Conservation (phyloP, 2,797 vertebrate genomes). For the Enteromius trimaculatus region DNA sequence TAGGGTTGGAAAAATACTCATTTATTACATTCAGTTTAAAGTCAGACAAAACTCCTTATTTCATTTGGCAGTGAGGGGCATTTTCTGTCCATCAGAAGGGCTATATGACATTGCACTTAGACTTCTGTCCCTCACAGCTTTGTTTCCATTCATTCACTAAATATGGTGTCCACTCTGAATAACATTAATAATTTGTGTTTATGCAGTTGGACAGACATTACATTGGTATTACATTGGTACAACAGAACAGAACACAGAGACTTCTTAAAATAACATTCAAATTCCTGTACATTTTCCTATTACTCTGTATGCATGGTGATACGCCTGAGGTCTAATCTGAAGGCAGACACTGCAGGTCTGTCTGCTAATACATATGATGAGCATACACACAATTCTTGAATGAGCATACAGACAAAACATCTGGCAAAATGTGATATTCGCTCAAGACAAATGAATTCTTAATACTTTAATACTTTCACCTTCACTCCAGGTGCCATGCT, state of each 20-base stretch:
- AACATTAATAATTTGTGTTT: background rate
- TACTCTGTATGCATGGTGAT: slow-evolving; percentile 55
- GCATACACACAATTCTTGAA: background rate
- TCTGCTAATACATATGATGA: slow-evolving; percentile 56
- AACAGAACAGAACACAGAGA: background rate
- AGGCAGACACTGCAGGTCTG: slow-evolving; percentile 36
- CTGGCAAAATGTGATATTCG: slow-evolving; percentile 64
- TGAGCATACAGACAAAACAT: slow-evolving; percentile 50
- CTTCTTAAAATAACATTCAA: slow-evolving; percentile 43
- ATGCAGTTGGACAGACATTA: background rate
- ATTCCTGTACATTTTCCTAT: slow-evolving; percentile 49
- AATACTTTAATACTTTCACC: slow-evolving; percentile 38
- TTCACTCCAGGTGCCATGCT: slow-evolving; percentile 33
- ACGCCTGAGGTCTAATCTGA: slow-evolving; percentile 29
- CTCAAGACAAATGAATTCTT: slow-evolving; percentile 67
- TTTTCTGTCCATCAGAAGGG: background rate
- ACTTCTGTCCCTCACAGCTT: background rate
- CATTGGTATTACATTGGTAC: background rate
- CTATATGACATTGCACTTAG: background rate
- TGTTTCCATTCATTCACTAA: slow-evolving; percentile 3
- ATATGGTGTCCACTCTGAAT: background rate
- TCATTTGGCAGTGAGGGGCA: too few relatives aligned
- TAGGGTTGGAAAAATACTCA: background rate
- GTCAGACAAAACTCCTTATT: background rate
- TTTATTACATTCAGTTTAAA: background rate